phyloP scores from a whole-genome alignment of 92 coral and sea anemone species.

The Umimayanthus kanabou region DNA sequence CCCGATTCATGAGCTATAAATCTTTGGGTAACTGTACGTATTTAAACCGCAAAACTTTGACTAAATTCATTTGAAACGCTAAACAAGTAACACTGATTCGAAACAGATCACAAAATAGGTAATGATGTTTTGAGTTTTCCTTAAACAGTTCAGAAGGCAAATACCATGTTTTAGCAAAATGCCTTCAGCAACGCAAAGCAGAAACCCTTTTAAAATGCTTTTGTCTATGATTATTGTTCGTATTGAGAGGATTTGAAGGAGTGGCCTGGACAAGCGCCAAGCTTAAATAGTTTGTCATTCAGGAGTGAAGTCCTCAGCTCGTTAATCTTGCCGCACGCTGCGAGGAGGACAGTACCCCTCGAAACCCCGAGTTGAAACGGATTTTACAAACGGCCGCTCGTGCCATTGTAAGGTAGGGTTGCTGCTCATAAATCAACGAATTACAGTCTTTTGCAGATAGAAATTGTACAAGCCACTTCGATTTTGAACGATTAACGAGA shows the following conservation, averaged over 20 bases:
- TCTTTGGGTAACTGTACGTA: background rate
- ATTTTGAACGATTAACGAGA: too few species aligned
- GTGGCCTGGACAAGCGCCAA: constrained; percentile 39
- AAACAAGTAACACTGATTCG: too few species aligned
- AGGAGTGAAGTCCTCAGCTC: background rate
- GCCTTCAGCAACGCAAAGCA: background rate
- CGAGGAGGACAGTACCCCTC: background rate
- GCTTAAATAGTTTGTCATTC: constrained; percentile 34
- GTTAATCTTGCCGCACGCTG: constrained; percentile 13
- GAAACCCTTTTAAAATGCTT: too few species aligned
- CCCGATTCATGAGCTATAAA: background rate
- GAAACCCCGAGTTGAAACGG: background rate
- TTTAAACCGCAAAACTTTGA: background rate
- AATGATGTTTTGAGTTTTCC: background rate
- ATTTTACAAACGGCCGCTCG: background rate
- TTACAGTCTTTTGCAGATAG: background rate
- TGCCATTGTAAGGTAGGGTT: background rate
- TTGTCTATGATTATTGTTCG: constrained; percentile 1
- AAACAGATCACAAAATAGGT: background rate
- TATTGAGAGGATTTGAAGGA: constrained; percentile 25
- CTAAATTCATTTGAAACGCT: background rate
- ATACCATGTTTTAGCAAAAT: background rate
- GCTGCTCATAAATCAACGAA: background rate
- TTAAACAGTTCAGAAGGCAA: background rate
- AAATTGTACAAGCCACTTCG: too few species aligned